Conservation (phyloP, 2,888 invertebrate genomes). For the Conops quadrifasciatus region DNA sequence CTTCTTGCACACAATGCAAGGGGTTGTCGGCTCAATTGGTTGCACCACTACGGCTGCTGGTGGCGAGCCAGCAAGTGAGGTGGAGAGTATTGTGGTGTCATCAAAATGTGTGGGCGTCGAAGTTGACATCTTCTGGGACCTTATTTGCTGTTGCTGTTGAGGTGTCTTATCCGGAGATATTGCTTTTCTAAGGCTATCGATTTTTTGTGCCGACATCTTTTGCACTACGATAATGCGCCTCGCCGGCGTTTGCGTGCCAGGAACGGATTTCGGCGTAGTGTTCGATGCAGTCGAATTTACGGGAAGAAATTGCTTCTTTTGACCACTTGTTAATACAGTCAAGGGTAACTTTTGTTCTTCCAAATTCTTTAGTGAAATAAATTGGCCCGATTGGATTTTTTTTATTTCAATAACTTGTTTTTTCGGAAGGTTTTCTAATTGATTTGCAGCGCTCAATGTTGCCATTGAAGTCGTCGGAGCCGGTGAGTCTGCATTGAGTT, state of each 20-base stretch:
- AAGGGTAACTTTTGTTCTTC: conserved; percentile 29
- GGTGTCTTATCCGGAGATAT: conserved; percentile 35
- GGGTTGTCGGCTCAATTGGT: conserved; percentile 33
- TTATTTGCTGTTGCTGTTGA: conserved; percentile 51
- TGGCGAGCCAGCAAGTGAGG: background rate
- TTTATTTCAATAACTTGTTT: conserved; percentile 40
- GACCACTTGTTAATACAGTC: conserved; percentile 32
- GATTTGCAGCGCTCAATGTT: conserved; percentile 1
- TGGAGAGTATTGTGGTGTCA: background rate
- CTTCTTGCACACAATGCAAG: conserved; percentile 81
- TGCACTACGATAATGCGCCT: conserved; percentile 40
- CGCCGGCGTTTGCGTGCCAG: conserved; percentile 8
- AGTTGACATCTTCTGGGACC: conserved; percentile 48
- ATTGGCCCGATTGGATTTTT: conserved; percentile 45
- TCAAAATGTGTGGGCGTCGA: conserved; percentile 5
- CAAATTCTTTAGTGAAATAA: conserved; percentile 43
- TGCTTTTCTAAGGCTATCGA: conserved; percentile 31
- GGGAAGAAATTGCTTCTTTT: conserved; percentile 28
- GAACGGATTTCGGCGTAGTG: background rate
- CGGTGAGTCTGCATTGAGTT: background rate
- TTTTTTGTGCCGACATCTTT: conserved; percentile 28
- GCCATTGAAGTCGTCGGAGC: conserved; percentile 5
- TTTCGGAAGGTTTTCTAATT: conserved; percentile 23
- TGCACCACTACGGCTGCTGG: conserved; percentile 9
- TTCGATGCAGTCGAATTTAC: background rate